Conservation (phyloP, 2,797 vertebrate species). For the Morelia viridis region DNA sequence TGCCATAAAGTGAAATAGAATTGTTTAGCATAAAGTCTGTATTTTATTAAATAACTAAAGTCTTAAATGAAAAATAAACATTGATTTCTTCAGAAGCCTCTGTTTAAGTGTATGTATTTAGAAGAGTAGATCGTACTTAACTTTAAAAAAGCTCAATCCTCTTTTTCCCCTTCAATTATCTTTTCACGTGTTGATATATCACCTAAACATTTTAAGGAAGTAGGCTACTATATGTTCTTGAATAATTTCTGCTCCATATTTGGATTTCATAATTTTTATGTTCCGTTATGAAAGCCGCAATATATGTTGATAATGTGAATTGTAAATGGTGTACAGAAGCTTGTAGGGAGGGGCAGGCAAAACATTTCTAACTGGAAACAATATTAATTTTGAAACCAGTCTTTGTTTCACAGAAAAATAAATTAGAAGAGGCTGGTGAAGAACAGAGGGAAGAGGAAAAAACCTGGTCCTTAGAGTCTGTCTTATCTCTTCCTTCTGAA, state of each 20-base stretch:
- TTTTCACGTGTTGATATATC: not conserved
- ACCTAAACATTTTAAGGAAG: constrained; percentile 13
- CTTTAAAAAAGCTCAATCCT: not conserved
- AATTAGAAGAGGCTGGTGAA: not conserved
- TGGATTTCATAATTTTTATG: not conserved
- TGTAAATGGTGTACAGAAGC: constrained; percentile 7
- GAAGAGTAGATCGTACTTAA: not conserved
- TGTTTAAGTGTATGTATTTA: not conserved
- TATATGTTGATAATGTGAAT: not conserved
- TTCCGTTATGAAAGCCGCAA: not conserved
- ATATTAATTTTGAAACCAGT: not conserved
- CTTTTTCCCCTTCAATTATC: not conserved
- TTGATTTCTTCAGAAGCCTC: constrained; percentile 20
- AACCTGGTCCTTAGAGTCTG: not conserved
- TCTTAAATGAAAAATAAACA: not conserved
- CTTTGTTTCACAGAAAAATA: not conserved
- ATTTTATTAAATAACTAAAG: constrained; percentile 43
- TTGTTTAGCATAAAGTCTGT: constrained; percentile 9
- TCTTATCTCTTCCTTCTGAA: not conserved
- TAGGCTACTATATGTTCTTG: not conserved
- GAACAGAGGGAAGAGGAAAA: not conserved
- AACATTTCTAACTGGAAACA: not conserved
- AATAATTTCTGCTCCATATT: not conserved
- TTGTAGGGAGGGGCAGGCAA: not conserved
- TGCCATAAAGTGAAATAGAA: constrained; percentile 22